phyloP scores from a whole-genome alignment of 2,113 vertebrate species.

The Corydoras maculifer region DNA sequence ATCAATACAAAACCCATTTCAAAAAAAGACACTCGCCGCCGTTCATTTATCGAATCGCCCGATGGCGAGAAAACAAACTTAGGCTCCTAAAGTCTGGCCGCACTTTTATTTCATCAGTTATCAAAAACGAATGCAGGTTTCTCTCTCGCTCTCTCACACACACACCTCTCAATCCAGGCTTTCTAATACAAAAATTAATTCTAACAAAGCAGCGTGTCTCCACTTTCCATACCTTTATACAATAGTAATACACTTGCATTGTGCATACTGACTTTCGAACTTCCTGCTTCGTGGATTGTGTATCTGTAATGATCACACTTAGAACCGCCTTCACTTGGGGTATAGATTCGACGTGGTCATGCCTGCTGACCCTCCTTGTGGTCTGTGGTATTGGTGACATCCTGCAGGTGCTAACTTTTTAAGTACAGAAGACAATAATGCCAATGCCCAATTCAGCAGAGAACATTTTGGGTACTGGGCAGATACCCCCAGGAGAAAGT shows the following conservation, averaged over 20 bases:
- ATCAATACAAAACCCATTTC: conserved; percentile 99
- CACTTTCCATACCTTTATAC: neutral
- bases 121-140: conserved; percentile 9
- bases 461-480: too few species aligned
- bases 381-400: too few species aligned
- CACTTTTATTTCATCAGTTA: neutral
- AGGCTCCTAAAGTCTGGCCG: conserved; percentile 36
- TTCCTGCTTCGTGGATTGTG: neutral
- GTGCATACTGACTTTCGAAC: too few species aligned
- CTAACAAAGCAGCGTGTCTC: too few species aligned
- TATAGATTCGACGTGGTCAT: too few species aligned
- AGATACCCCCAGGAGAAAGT: too few species aligned
- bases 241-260: neutral
- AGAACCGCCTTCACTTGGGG: too few species aligned
- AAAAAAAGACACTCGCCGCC: conserved; percentile 95
- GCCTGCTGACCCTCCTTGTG: too few species aligned
- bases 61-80: conserved; percentile 83
- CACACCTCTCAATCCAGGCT: neutral
- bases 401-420: too few species aligned
- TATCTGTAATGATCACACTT: neutral
- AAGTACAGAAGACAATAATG: too few species aligned
- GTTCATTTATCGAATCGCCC: conserved; percentile 99
- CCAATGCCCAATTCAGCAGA: too few species aligned
- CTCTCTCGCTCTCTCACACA: neutral
- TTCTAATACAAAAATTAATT: conserved; percentile 1